Evolutionary conservation across 2,113 vertebrate species (phyloP), one percentile per base, ranked within the genome.

Genomic region (Sialia sialis): DNA sequence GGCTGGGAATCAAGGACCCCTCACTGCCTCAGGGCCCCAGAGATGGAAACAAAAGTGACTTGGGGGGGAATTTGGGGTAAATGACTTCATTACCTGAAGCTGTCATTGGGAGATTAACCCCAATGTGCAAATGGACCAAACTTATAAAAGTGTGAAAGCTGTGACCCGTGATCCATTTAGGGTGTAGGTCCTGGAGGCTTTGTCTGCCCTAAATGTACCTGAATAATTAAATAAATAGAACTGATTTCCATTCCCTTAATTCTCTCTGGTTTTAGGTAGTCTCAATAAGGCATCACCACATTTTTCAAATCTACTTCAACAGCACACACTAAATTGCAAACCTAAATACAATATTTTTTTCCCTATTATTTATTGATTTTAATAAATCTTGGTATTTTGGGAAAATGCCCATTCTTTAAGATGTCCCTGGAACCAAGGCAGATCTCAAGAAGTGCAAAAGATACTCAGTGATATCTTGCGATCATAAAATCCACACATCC

Each of bases 401-500:
- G 34, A n/a, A 22, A 66, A 32, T 12, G 7, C 2, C 10, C 16
- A 2, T 27, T 43, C 4, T 63, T 86, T 41, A 49, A 62, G 29
- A 8, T 14, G 7, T 4, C 29, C 10, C 12, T 63, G 39, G 84
- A 80, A 59, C 1, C 0, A 2, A 17, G 32, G 11, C 2, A 7
- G 21, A 39, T 17, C 26, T 55, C 12, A 19, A 48, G 32, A 34
- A 76, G 13, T 27, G 34, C 18, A 70, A n/a, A 70, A 55, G 16
- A 14, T 13, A 21, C 14, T 7, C 54, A 30, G 30, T 13, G 21
- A 32, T 26, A 38, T 6, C 6, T 76, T 22, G 26, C 1, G 22
- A 16, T 10, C 10, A 16, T 34, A 46, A 84, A 56, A 36, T 26
- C 32, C 68, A 39, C 13, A 23, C 23, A 36, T 36, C 5, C 23